Evolutionary conservation across 2,113 vertebrate species (phyloP).

Genomic region (Callithrix jacchus): DNA sequence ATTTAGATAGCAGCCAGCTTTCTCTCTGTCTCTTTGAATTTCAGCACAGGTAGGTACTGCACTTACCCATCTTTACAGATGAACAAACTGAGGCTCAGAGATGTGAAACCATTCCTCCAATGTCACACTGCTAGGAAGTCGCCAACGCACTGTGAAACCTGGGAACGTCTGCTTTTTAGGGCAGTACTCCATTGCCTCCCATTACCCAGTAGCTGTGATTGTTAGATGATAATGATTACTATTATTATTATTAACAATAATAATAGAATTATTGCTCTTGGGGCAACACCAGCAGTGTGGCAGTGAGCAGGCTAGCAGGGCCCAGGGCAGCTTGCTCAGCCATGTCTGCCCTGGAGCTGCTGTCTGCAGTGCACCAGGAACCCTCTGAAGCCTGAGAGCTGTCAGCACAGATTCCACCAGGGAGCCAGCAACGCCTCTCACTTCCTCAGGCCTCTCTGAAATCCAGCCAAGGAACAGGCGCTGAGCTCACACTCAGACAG

Average conservation of each 20-base stretch:
- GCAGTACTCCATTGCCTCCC: neutral
- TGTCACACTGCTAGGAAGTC: neutral
- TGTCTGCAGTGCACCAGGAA: neutral
- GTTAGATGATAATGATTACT: too few species aligned
- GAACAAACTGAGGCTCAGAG: neutral
- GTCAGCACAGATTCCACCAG: slow-evolving; percentile 35
- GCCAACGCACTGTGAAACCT: neutral
- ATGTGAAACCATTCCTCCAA: rapidly evolving
- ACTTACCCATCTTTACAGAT: neutral
- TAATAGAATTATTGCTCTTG: neutral
- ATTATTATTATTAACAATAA: neutral
- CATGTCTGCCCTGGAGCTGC: neutral
- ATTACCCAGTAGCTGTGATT: too few species aligned
- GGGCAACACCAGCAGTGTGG: neutral
- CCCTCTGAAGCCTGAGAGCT: neutral
- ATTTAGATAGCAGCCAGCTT: neutral
- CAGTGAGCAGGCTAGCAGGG: neutral
- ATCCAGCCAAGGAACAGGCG: slow-evolving; percentile 30
- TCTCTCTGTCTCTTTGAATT: neutral
- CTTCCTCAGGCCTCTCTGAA: slow-evolving; percentile 52
- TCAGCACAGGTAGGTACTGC: too few species aligned
- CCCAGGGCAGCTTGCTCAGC: rapidly evolving
- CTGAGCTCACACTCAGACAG: neutral
- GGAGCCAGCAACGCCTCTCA: neutral
- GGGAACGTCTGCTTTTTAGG: neutral